Base-by-base conservation (phyloP, 1,140 invertebrate species). In the Megalopta genalis region DNA sequence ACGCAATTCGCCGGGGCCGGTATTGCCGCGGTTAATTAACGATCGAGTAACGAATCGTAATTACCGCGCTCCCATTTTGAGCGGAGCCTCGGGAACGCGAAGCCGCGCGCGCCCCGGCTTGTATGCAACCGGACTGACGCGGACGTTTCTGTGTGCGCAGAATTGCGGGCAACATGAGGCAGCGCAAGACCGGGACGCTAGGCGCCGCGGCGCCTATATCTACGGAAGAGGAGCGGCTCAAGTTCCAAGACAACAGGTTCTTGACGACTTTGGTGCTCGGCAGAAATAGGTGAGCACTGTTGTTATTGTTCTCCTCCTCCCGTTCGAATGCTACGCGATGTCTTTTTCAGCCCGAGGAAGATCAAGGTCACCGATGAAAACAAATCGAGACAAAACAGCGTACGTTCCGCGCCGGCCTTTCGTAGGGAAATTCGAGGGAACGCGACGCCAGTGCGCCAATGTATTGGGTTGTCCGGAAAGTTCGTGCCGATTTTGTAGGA, bases 171-270 rank as follows among this genome's bases (percentile, higher is more conserved):
- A 72, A 32, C 74, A 90, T 92, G 87, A 88, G 89, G 80, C 91
- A 92, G 69, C 87, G 83, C 7, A 90, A 90, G 64, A 86, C 87
- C 32, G 88, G 86, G n/a, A 67, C 82, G 21, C 63, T 88, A 65
- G 77, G 78, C 63, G 77, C 84, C 75, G 67, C 83, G 73, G 81
- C 85, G 73, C 80, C 82, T 32, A 77, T 86, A 54, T 80, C 87
- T 42, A 69, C 87, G 32, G 84, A 86, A 32, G 86, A 90, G 39
- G 90, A 91, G 60, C 89, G 90, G 70, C 86, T 93, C 52, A 91
- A 89, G 76, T 93, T 93, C 82, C 91, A 93, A 85, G 92, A 93
- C 82, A 89, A 85, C 64, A 90, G 90, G 80, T 92, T 93, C 84
- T 83, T 93, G 52, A 91, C 91, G 66, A 91, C 91, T 67, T 83